Conservation (phyloP, 2,888 invertebrate genomes). For the Smittia aterrima region DNA sequence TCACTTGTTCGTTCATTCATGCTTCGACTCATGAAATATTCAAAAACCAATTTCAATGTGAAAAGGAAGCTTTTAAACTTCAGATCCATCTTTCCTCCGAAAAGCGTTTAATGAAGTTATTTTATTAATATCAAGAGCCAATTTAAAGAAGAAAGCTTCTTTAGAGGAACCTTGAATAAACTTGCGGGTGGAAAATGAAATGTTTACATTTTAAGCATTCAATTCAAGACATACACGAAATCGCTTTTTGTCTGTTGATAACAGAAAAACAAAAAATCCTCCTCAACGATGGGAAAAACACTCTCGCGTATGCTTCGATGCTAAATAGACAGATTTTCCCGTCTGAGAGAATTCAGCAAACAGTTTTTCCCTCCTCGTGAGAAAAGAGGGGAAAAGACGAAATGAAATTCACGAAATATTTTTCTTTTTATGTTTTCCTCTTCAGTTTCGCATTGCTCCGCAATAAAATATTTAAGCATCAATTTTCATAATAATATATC, state of each 20-base stretch:
- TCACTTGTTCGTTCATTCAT: not conserved
- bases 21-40: constrained; percentile 11
- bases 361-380: not conserved
- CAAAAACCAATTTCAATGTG: not conserved
- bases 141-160: not conserved
- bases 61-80: constrained; percentile 1
- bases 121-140: constrained; percentile 9
- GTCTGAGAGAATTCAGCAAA: not conserved
- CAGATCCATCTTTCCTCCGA: not conserved
- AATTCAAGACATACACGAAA: not conserved
- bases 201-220: not conserved
- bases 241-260: too few relatives aligned
- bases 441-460: constrained; percentile 19
- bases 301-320: not conserved
- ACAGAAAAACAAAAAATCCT: too few relatives aligned
- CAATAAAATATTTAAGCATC: constrained; percentile 40
- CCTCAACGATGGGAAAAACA: too few relatives aligned
- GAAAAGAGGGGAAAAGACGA: not conserved
- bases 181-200: not conserved
- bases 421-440: not conserved
- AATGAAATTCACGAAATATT: not conserved
- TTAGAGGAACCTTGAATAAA: not conserved
- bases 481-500: constrained; percentile 38
- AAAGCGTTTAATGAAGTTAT: constrained; percentile 18
- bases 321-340: not conserved